These are phyloP conservation scores for Cheilosia vernalis DNA, from an alignment of 2,888 invertebrate genomes.

Conservation along the genomic window DNA sequence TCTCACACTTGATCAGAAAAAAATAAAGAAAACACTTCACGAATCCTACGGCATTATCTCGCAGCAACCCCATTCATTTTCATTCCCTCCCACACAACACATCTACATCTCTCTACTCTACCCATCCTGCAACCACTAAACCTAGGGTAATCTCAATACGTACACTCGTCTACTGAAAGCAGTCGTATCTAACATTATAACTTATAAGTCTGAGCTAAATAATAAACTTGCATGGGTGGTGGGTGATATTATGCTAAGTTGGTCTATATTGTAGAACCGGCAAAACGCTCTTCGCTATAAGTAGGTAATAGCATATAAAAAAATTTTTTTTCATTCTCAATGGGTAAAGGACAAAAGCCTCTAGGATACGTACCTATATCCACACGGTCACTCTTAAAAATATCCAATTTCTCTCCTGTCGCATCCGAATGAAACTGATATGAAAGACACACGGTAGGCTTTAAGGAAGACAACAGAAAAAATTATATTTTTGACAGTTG, in stretches of 20 bases:
- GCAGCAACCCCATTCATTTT: conserved; percentile 24
- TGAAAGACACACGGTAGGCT: conserved; percentile 16
- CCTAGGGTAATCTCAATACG: conserved; percentile 41
- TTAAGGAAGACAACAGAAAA: neutral
- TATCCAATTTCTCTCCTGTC: conserved; percentile 52
- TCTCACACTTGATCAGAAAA: neutral
- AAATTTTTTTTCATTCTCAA: conserved; percentile 26
- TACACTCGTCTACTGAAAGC: conserved; percentile 22
- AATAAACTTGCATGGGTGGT: conserved; percentile 12
- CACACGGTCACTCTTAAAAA: conserved; percentile 34
- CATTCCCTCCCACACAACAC: neutral
- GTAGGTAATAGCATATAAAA: neutral
- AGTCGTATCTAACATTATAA: conserved; percentile 32
- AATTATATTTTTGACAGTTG: conserved; percentile 28
- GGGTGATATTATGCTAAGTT: conserved; percentile 28
- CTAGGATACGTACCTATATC: conserved; percentile 67
- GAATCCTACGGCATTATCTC: neutral
- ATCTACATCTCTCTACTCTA: neutral
- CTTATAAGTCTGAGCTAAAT: conserved; percentile 35
- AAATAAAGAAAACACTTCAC: neutral
- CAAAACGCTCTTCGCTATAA: neutral
- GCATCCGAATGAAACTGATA: conserved; percentile 21
- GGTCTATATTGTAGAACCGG: conserved; percentile 21
- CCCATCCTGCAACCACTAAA: neutral
- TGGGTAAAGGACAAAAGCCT: conserved; percentile 43